Evolutionary conservation across 2,113 vertebrate species (phyloP).

Genomic region (Gopherus evgoodei): DNA sequence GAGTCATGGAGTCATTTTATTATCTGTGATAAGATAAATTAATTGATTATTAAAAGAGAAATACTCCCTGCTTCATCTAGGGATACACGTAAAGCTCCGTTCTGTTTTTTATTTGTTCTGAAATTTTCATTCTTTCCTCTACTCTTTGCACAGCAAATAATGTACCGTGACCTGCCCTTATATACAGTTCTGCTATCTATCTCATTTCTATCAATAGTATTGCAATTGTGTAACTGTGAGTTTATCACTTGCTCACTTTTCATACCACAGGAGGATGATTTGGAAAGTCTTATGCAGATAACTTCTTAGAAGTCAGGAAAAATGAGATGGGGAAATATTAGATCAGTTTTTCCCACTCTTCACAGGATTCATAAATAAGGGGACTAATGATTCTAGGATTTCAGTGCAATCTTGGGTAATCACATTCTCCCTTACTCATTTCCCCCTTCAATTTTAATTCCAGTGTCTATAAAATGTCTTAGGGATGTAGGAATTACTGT

Average conservation of each 20-base stretch:
- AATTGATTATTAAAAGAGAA: slow-evolving; percentile 75
- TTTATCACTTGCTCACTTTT: background rate
- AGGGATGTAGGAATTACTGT: background rate
- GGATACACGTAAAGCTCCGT: slow-evolving; percentile 16
- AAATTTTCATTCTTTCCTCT: background rate
- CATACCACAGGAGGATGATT: rapidly evolving
- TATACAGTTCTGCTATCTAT: background rate
- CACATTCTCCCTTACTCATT: background rate
- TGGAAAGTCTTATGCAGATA: rapidly evolving
- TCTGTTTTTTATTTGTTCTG: background rate
- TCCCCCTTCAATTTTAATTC: rapidly evolving
- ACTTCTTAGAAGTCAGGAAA: background rate
- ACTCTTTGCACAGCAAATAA: background rate
- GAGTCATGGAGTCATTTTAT: slow-evolving; percentile 39
- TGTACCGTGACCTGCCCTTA: background rate
- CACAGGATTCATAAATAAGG: background rate
- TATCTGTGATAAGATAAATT: slow-evolving; percentile 52
- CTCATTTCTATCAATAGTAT: background rate
- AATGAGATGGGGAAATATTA: background rate
- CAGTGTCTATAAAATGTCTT: rapidly evolving
- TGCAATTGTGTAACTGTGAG: background rate
- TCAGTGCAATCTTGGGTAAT: rapidly evolving
- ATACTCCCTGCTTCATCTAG: background rate
- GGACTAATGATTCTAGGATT: background rate
- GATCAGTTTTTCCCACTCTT: background rate